These are phyloP conservation scores for Nysson spinosus DNA, from an alignment of 2,888 invertebrate genomes.

Conservation along the genomic window DNA sequence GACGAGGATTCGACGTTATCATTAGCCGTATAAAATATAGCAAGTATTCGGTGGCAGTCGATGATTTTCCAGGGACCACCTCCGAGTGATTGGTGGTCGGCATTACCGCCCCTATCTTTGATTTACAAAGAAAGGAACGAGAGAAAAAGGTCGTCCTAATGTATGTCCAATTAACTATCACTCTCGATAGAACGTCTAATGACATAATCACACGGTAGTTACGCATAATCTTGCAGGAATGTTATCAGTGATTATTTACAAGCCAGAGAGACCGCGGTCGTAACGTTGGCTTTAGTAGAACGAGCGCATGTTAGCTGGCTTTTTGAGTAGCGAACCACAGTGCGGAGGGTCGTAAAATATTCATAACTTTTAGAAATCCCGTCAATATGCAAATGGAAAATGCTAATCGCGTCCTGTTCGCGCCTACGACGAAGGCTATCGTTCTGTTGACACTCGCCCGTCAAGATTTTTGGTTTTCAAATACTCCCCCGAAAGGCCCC, in stretches of 20 bases:
- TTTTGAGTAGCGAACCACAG: too few relatives aligned
- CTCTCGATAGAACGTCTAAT: too few relatives aligned
- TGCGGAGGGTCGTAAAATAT: constrained; percentile 74
- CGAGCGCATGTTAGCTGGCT: too few relatives aligned
- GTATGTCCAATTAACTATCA: constrained; percentile 9
- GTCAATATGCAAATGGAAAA: constrained; percentile 77
- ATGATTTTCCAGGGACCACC: constrained; percentile 19
- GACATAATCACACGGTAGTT: too few relatives aligned
- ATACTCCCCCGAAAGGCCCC: constrained; percentile 10
- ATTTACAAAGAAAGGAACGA: neutral
- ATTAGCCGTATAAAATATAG: constrained; percentile 42
- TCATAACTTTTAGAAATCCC: constrained; percentile 77
- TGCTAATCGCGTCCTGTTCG: constrained; percentile 71
- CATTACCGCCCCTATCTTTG: neutral
- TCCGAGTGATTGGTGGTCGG: constrained; percentile 41
- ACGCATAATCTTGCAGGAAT: constrained; percentile 19
- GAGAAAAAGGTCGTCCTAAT: too few relatives aligned
- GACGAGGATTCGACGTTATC: constrained; percentile 61
- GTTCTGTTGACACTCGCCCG: constrained; percentile 53
- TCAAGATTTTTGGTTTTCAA: constrained; percentile 54
- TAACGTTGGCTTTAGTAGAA: too few relatives aligned
- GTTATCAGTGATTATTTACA: constrained; percentile 46
- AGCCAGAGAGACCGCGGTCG: too few relatives aligned
- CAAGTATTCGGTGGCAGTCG: constrained; percentile 10
- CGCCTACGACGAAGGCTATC: constrained; percentile 58